phyloP scores from a whole-genome alignment of 2,797 vertebrate species.

The Monodelphis domestica region DNA sequence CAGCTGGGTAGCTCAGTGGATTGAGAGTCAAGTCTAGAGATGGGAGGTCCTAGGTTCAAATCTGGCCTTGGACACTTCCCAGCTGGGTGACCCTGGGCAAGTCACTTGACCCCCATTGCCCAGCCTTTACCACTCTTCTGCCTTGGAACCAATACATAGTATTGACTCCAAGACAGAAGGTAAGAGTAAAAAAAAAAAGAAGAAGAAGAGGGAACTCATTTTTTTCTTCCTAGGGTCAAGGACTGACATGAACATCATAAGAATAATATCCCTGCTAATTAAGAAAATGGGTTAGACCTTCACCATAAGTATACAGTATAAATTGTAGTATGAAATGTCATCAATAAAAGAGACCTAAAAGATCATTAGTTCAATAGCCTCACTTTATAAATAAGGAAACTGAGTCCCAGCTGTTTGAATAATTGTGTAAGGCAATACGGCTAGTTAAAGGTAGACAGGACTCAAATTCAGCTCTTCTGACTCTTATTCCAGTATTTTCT shows the following conservation, averaged over 20 bases:
- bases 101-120: too few relatives aligned
- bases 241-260: not conserved
- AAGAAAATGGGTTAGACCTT: not conserved
- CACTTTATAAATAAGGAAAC: not conserved
- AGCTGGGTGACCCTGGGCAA: too few relatives aligned
- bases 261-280: not conserved
- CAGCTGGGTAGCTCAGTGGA: too few relatives aligned
- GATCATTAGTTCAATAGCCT: not conserved
- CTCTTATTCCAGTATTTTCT: not conserved
- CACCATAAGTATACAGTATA: not conserved
- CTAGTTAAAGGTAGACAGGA: not conserved
- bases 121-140: too few relatives aligned
- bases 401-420: not conserved
- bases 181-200: too few relatives aligned
- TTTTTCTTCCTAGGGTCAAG: not conserved
- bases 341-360: not conserved
- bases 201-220: too few relatives aligned
- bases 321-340: not conserved
- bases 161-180: too few relatives aligned
- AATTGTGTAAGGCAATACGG: not conserved
- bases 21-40: too few relatives aligned
- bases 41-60: too few relatives aligned
- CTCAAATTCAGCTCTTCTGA: not conserved
- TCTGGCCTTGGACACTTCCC: too few relatives aligned
- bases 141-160: too few relatives aligned